Base-by-base conservation (phyloP, 2,797 vertebrate genomes). In the Aulostomus chinensis region DNA sequence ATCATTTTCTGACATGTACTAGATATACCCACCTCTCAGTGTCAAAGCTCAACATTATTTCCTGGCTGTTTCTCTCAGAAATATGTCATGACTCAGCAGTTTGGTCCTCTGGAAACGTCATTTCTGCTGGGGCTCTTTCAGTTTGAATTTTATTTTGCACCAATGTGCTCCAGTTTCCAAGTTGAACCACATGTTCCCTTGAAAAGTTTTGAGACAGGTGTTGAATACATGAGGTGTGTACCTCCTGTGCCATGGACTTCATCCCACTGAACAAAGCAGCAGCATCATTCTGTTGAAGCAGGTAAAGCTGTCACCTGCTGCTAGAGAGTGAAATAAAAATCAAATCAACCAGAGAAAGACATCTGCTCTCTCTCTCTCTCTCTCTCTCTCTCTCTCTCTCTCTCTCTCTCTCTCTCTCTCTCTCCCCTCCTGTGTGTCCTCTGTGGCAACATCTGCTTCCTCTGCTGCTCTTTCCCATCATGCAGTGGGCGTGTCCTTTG, bases 381-480 rank as follows among this genome's bases (percentile, higher is more conserved):
- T 54, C 58, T 50, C 59, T 66, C 41, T 53, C 47, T 76, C 58
- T 51, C 71, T 46, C 21, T 67, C 51, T 68, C 46, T 58, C 39
- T 46, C 21, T 67, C 51, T 68, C 46, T 58, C 31, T 30, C 13
- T 35, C 36, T 56, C 12, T 54, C 58, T 50, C 59, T 66, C 41
- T 53, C 47, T 76, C 58, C 54, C 71, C 78, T 80, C 68, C 68
- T 64, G 59, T 78, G 68, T 70, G 66, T 84, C 85, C 72, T 78
- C 73, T 87, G 87, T 91, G 81, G 85, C 92, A 94, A 96, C 96
- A 98, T 98, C 96, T 98, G 96, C 93, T 93, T 90, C 94, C 88
- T 92, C 93, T 90, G 78, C 93, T 92, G 91, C 86, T 91, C 90
- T 92, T 94, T 95, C 94, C 94, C 93, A 94, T 92, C 93, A 87